These are phyloP conservation scores for Ephestia elutella DNA, from an alignment of 1,140 invertebrate genomes.

Conservation along the genomic window DNA sequence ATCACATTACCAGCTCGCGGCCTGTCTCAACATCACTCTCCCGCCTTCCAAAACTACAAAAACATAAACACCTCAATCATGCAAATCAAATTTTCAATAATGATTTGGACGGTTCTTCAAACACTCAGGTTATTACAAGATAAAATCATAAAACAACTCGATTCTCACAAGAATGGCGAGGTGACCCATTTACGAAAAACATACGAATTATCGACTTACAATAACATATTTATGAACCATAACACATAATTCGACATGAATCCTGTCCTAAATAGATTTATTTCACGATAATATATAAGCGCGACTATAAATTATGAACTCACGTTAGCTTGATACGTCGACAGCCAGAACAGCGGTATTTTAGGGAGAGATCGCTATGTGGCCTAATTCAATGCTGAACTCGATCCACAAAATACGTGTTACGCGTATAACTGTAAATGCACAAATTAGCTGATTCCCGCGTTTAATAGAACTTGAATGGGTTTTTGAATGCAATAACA, in stretches of 20 bases:
- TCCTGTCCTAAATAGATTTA: conserved; percentile 24
- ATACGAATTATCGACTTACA: conserved; percentile 66
- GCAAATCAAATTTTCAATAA: not conserved
- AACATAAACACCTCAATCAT: conserved; percentile 35
- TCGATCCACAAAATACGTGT: conserved; percentile 75
- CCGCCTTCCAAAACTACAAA: conserved; percentile 55
- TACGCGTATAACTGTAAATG: conserved; percentile 73
- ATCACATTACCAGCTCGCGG: conserved; percentile 69
- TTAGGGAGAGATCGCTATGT: conserved; percentile 76
- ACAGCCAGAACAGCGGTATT: conserved; percentile 75
- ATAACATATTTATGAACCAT: conserved; percentile 61
- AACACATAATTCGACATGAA: conserved; percentile 38
- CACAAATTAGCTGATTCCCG: conserved; percentile 60
- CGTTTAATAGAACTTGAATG: conserved; percentile 36
- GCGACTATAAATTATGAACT: conserved; percentile 38
- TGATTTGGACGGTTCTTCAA: not conserved
- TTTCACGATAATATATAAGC: conserved; percentile 22
- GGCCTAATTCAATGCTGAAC: conserved; percentile 75
- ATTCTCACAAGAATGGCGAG: conserved; percentile 65
- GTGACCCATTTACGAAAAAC: conserved; percentile 73
- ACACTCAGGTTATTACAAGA: conserved; percentile 6
- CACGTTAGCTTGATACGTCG: conserved; percentile 69
- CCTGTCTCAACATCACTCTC: conserved; percentile 67
- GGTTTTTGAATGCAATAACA: conserved; percentile 40
- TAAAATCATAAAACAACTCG: conserved; percentile 38